These are phyloP conservation scores for Mixornis gularis DNA, from an alignment of 2,113 vertebrate species.

Conservation along the genomic window DNA sequence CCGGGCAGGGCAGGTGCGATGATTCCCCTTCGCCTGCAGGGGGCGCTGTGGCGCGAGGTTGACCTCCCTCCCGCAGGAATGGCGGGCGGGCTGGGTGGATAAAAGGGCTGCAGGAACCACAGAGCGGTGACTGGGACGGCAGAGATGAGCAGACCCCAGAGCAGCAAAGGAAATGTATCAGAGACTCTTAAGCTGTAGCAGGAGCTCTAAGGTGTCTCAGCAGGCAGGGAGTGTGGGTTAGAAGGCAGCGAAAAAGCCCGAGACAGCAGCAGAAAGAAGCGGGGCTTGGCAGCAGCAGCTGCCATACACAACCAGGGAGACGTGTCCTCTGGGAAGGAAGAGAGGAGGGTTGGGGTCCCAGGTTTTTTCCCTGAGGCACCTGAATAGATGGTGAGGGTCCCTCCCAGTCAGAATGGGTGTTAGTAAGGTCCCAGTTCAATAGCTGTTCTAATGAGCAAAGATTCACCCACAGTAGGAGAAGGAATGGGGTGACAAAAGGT, in stretches of 20 bases:
- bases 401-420: not conserved
- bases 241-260: rapidly evolving
- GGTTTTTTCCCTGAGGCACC: not conserved
- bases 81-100: rapidly evolving
- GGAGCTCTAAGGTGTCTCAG: rapidly evolving
- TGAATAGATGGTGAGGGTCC: no score
- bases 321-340: rapidly evolving
- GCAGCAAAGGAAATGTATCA: not conserved
- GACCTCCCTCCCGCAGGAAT: rapidly evolving
- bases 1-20: rapidly evolving
- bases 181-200: not conserved
- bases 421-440: no score
- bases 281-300: rapidly evolving
- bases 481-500: not conserved
- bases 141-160: rapidly evolving
- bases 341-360: rapidly evolving
- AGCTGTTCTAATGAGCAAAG: not conserved
- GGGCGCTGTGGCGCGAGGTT: not conserved
- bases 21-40: not conserved
- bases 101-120: rapidly evolving
- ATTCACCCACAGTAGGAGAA: no score
- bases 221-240: not conserved
- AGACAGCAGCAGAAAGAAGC: not conserved
- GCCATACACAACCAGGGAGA: rapidly evolving
- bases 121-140: rapidly evolving